Conservation (phyloP, 2,888 invertebrate species). For the Eulithis prunata region DNA sequence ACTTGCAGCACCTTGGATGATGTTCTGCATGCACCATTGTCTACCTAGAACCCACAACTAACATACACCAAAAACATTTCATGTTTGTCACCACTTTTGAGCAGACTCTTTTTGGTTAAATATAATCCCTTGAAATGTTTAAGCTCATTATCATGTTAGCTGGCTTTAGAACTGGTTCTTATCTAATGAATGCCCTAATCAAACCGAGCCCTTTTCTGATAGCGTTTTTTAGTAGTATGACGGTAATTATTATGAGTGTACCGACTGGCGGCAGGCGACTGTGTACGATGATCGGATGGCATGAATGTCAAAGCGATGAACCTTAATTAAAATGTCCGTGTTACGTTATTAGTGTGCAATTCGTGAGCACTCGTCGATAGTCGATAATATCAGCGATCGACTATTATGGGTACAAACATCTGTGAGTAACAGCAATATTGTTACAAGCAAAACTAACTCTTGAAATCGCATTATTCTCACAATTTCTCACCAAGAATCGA, state of each 20-base stretch:
- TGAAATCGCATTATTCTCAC: constrained; percentile 79
- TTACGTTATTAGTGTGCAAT: constrained; percentile 83
- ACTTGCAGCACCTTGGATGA: constrained; percentile 75
- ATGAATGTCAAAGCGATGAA: constrained; percentile 85
- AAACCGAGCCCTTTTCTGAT: constrained; percentile 80
- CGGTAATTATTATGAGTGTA: constrained; percentile 77
- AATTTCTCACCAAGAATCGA: constrained; percentile 80
- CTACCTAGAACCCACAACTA: constrained; percentile 83
- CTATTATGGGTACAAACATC: constrained; percentile 54
- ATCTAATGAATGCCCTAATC: constrained; percentile 72
- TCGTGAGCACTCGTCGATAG: constrained; percentile 66
- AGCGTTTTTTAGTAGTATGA: constrained; percentile 77
- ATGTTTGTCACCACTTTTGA: constrained; percentile 61
- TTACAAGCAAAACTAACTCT: constrained; percentile 76
- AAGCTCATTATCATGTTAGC: constrained; percentile 78
- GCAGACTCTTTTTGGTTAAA: constrained; percentile 50
- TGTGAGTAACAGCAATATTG: constrained; percentile 71
- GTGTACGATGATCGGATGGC: constrained; percentile 75
- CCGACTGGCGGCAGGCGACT: constrained; percentile 57
- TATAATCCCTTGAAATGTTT: constrained; percentile 61
- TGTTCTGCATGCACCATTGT: constrained; percentile 81
- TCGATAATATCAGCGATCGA: constrained; percentile 45
- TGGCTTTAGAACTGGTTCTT: constrained; percentile 70
- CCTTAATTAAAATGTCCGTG: constrained; percentile 82
- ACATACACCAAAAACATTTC: constrained; percentile 79